Base-by-base conservation (phyloP, 2,888 invertebrate genomes). In the Drosophila tripunctata region DNA sequence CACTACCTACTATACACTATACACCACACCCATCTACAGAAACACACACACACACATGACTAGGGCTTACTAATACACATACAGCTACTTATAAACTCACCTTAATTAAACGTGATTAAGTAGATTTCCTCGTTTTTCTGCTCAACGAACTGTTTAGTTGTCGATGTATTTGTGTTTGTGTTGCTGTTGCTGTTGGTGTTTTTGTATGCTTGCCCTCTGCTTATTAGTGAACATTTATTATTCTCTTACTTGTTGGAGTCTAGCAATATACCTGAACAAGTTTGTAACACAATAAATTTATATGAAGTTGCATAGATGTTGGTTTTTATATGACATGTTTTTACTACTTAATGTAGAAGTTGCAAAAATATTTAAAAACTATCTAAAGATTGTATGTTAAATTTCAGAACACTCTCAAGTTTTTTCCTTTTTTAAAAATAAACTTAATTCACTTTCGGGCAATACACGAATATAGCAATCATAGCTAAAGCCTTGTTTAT, bases 91-190 rank as follows among this genome's bases (percentile, higher is more conserved):
- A 85, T 82, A 74, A 82, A 82, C 87, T 85, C 80, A 88, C 88
- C 88, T 88, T 79, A 88, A 89, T 89, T 88, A 88, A 87, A 86
- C 75, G 87, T 85, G 87, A 85, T 85, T 85, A 85, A 85, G 85
- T 85, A 82, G 84, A 84, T 84, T 84, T 87, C 79, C 87, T 78
- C 87, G 73, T 82, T 79, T 87, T 84, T 83, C 76, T 84, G 81
- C 82, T 78, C 80, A 65, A 80, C 80, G 78, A 77, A 78, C 81
- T 87, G 81, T 84, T 81, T 81, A 85, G 74, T 79, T 78, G 82
- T 82, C 82, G 78, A 73, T 84, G 85, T 67, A 52, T 63, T 64
- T 50, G 40, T 61, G 24, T 54, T 38, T 52, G 50, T 54, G 40
- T 55, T 35, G n/a, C n/a, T 67, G 56, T 62, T 64, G 44, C 35